Evolutionary conservation across 2,113 vertebrate species (phyloP).

Genomic region (Haliaeetus leucogaster): DNA sequence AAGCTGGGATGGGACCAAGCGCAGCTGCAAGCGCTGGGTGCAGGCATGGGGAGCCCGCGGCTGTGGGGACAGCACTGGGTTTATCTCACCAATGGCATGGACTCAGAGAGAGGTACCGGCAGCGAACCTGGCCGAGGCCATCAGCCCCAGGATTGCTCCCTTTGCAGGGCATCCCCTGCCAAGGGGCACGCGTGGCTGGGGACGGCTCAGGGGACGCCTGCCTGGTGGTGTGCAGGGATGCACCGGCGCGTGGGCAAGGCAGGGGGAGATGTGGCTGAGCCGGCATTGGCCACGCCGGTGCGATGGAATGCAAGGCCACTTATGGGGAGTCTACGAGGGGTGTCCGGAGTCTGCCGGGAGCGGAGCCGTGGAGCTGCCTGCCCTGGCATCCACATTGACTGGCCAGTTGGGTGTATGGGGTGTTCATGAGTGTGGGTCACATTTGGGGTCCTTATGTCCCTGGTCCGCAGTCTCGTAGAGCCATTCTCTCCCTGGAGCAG

Average conservation of each 20-base stretch:
- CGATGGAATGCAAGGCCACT: background rate
- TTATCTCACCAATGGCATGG: fast-evolving
- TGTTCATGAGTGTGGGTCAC: background rate
- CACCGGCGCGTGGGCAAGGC: background rate
- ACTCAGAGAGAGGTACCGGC: background rate
- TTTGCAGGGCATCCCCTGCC: background rate
- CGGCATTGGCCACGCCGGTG: no score
- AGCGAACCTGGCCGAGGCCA: background rate
- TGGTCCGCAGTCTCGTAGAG: background rate
- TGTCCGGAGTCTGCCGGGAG: background rate
- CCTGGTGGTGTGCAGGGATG: no score
- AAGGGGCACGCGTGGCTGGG: background rate
- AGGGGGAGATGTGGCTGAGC: background rate
- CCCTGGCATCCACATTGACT: no score
- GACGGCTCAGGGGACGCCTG: background rate
- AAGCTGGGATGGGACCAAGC: background rate
- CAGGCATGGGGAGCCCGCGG: background rate
- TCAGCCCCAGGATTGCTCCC: background rate
- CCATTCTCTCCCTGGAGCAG: background rate
- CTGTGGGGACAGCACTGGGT: no score
- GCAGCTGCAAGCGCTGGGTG: fast-evolving
- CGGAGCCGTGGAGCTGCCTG: background rate
- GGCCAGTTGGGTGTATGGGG: background rate
- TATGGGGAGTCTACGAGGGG: background rate
- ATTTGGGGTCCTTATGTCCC: background rate